phyloP scores from a whole-genome alignment of 2,113 vertebrate genomes.

The Nerophis ophidion region DNA sequence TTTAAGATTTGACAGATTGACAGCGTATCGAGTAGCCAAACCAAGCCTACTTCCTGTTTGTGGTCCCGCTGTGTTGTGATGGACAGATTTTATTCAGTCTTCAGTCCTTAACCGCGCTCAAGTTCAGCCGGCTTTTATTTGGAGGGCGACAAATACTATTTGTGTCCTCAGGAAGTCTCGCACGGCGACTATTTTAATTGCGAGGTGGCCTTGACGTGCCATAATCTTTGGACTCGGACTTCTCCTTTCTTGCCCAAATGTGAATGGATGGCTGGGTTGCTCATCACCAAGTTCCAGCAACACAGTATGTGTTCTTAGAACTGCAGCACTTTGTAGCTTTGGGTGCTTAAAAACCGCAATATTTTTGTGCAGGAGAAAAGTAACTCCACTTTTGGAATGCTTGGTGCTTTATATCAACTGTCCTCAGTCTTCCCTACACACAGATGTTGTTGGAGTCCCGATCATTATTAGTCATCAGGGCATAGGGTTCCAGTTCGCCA shows the following conservation, averaged over 20 bases:
- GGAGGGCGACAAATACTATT: constrained; percentile 62
- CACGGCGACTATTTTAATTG: constrained; percentile 45
- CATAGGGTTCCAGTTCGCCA: not conserved
- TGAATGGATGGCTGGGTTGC: not conserved
- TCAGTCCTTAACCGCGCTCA: constrained; percentile 43
- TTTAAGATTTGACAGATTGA: constrained; percentile 24
- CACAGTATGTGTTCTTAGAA: constrained; percentile 1
- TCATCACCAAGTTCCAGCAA: not conserved
- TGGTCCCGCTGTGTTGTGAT: not conserved
- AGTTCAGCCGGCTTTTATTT: constrained; percentile 56
- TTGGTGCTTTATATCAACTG: not conserved
- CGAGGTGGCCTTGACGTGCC: constrained; percentile 7
- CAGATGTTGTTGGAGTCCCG: not conserved
- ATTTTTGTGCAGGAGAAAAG: not conserved
- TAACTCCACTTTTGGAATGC: not conserved
- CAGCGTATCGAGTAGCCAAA: constrained; percentile 4
- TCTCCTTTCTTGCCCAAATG: not conserved
- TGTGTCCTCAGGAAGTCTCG: constrained; percentile 57
- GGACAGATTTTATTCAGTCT: constrained; percentile 28
- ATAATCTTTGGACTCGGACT: not conserved
- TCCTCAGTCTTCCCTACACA: no score
- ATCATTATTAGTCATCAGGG: constrained; percentile 8
- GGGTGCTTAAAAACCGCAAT: constrained; percentile 8
- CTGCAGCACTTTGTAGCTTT: constrained; percentile 3
- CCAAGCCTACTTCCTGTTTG: constrained; percentile 3